Evolutionary conservation across 2,888 invertebrate genomes (phyloP).

Genomic region (Hymenopus coronatus): DNA sequence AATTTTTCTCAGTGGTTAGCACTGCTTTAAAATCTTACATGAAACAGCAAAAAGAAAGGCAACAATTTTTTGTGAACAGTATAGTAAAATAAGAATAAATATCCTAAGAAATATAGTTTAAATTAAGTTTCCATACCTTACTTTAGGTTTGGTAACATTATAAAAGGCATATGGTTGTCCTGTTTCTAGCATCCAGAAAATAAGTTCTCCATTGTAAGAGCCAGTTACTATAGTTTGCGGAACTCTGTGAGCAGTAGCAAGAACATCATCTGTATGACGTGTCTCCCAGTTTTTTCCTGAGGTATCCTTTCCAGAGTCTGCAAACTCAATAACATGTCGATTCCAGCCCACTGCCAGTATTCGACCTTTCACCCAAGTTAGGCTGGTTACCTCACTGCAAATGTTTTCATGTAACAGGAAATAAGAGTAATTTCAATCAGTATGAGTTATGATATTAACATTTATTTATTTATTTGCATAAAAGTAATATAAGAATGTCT

Average conservation of each 20-base stretch:
- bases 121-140: constrained; percentile 44
- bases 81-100: no score
- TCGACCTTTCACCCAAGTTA: constrained; percentile 53
- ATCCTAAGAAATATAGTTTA: no score
- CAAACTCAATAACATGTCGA: constrained; percentile 63
- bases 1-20: no score
- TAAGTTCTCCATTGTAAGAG: constrained; percentile 74
- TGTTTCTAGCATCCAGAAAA: constrained; percentile 80
- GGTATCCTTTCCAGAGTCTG: constrained; percentile 52
- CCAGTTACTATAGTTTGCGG: constrained; percentile 72
- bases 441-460: no score
- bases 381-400: constrained; percentile 51
- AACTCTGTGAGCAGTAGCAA: constrained; percentile 60
- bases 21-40: background rate
- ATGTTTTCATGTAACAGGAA: background rate
- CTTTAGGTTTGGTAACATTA: constrained; percentile 55
- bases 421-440: background rate
- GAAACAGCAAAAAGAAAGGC: background rate
- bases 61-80: no score
- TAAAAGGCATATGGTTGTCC: constrained; percentile 65
- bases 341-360: constrained; percentile 81
- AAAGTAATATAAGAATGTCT: no score
- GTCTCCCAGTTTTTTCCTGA: constrained; percentile 65
- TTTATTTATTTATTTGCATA: background rate
- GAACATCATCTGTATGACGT: constrained; percentile 72